phyloP scores from a whole-genome alignment of 1,140 invertebrate species.

The Heterodera carotae region DNA sequence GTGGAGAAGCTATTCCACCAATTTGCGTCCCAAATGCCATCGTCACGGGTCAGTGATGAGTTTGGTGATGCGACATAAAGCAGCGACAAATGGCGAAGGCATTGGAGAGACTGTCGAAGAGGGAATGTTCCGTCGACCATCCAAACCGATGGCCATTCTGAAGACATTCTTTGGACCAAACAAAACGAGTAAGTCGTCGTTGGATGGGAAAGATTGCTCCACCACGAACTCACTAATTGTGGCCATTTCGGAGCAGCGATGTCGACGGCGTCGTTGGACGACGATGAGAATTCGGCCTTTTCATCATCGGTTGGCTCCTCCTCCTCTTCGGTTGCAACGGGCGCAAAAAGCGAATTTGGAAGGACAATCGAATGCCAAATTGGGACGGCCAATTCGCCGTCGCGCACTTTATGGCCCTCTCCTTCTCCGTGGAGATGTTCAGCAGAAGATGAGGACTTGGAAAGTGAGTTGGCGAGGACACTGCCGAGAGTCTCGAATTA shows the following conservation, averaged over 20 bases:
- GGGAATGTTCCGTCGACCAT: neutral
- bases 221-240: neutral
- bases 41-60: neutral
- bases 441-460: neutral
- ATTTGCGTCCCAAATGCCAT: neutral
- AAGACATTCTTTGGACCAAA: neutral
- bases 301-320: conserved; percentile 12
- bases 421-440: conserved; percentile 16
- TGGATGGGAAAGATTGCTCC: neutral
- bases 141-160: neutral
- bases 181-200: conserved; percentile 10
- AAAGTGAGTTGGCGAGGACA: neutral
- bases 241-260: neutral
- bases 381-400: neutral
- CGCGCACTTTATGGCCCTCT: neutral
- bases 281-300: conserved; percentile 6
- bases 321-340: conserved; percentile 2
- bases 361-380: neutral
- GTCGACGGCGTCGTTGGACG: conserved; percentile 4
- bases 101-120: neutral
- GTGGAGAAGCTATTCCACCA: neutral
- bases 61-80: conserved; percentile 13
- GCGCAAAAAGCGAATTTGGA: neutral
- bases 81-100: neutral
- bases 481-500: neutral